Conservation (phyloP, 2,113 vertebrate genomes). For the Nyctereutes procyonoides region DNA sequence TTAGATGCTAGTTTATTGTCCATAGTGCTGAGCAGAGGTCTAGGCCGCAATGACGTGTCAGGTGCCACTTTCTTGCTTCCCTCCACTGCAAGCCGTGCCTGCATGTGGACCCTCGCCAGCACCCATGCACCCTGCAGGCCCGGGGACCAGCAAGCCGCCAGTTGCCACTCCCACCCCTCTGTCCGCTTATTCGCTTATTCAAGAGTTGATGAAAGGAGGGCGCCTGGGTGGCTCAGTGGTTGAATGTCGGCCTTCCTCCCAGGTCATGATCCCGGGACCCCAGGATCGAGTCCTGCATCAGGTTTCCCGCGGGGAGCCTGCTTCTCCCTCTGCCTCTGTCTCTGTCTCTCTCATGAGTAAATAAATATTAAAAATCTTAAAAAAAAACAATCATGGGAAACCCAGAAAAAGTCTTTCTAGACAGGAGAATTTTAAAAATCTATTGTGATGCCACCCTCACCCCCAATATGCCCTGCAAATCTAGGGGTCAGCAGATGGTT, state of each 20-base stretch:
- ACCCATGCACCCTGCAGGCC: fast-evolving
- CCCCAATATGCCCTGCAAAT: not conserved
- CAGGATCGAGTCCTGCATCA: too few species aligned
- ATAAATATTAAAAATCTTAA: too few species aligned
- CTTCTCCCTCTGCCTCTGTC: too few species aligned
- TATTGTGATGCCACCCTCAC: fast-evolving
- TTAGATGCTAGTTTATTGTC: too few species aligned
- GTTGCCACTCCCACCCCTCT: fast-evolving
- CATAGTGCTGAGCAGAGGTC: not conserved
- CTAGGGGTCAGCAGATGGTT: too few species aligned
- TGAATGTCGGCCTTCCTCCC: too few species aligned
- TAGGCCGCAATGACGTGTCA: not conserved
- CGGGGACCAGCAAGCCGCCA: fast-evolving
- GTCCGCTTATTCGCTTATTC: not conserved
- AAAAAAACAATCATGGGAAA: not conserved
- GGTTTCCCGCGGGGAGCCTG: too few species aligned
- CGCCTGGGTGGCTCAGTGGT: too few species aligned
- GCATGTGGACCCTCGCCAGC: fast-evolving
- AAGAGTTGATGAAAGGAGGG: not conserved
- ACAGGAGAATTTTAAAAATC: not conserved
- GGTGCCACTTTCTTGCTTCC: not conserved
- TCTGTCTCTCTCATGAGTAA: too few species aligned
- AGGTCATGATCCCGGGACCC: too few species aligned
- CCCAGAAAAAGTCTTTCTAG: not conserved
- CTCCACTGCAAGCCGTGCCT: not conserved